Conservation (phyloP, 2,888 invertebrate genomes). For the Dione juno region DNA sequence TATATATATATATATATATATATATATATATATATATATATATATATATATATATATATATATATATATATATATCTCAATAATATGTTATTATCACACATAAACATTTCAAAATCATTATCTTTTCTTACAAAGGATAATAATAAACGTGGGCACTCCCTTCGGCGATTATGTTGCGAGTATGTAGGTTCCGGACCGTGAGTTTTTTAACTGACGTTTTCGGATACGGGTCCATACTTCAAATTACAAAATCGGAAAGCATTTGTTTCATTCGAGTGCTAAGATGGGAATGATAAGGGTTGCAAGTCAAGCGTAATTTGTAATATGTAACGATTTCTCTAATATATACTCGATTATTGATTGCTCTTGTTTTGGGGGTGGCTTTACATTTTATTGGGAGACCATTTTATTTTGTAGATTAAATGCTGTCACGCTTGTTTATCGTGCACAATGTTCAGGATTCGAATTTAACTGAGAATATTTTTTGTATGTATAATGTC, state of each 20-base stretch:
- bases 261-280: conserved; percentile 49
- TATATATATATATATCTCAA: not conserved
- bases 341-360: conserved; percentile 25
- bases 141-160: conserved; percentile 62
- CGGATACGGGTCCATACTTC: conserved; percentile 48
- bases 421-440: no score
- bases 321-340: conserved; percentile 32
- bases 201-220: conserved; percentile 48
- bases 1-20: no score
- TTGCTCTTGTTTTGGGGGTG: conserved; percentile 5
- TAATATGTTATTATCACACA: conserved; percentile 46
- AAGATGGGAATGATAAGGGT: conserved; percentile 42
- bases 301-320: conserved; percentile 35
- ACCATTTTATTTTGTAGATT: not conserved
- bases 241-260: conserved; percentile 47
- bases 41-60: no score
- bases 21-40: no score
- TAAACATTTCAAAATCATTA: conserved; percentile 53
- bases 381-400: not conserved
- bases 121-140: conserved; percentile 65
- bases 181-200: conserved; percentile 51
- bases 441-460: no score
- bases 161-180: conserved; percentile 53
- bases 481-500: not conserved
- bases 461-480: no score